These are phyloP conservation scores for Heliconius congener DNA, from an alignment of 1,140 invertebrate species.

Conservation along the genomic window DNA sequence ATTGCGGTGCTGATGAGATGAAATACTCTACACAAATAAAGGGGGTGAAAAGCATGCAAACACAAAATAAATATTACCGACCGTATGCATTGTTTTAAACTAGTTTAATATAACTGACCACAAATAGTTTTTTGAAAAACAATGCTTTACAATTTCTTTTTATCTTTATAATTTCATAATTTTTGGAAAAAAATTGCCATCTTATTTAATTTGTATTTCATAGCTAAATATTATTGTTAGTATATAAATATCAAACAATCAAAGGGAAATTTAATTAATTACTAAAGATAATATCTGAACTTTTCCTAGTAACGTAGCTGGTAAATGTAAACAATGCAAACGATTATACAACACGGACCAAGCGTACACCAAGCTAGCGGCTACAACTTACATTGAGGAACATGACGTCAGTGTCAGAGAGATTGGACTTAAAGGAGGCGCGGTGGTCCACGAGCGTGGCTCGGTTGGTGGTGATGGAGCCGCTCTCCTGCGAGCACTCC, in stretches of 20 bases:
- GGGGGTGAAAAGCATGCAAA: background rate
- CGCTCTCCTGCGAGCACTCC: conserved; percentile 84
- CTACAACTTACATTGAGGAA: conserved; percentile 89
- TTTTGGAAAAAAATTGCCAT: no score
- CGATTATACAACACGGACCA: conserved; percentile 9
- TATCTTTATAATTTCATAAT: background rate
- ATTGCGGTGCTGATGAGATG: background rate
- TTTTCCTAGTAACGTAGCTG: background rate
- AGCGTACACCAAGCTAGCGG: conserved; percentile 31
- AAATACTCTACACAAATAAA: background rate
- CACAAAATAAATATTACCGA: background rate
- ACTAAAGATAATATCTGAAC: background rate
- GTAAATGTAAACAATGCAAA: conserved; percentile 13
- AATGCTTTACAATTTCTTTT: background rate
- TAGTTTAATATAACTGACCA: background rate
- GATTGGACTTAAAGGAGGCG: conserved; percentile 88
- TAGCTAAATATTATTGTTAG: no score
- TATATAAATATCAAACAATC: no score
- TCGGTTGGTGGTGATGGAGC: conserved; percentile 91
- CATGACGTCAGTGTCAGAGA: conserved; percentile 96
- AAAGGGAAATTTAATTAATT: no score
- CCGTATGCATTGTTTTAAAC: background rate
- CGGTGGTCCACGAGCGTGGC: conserved; percentile 83
- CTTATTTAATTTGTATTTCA: no score
- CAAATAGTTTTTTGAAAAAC: background rate